Evolutionary conservation across 2,113 vertebrate species (phyloP), one percentile per base, ranked within the genome.

Genomic region (Stegostoma tigrinum): DNA sequence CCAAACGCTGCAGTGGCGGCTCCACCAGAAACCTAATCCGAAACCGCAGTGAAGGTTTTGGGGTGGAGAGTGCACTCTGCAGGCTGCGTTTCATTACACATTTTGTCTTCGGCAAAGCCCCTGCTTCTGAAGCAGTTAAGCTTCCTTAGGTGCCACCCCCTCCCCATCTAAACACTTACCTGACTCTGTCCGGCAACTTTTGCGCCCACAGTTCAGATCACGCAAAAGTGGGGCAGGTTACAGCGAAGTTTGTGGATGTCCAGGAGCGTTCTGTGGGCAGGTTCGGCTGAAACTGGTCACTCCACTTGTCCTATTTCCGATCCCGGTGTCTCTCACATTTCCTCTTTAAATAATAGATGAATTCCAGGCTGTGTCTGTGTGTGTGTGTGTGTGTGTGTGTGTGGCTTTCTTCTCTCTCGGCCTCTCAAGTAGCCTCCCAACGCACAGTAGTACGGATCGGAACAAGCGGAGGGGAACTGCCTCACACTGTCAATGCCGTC

Each of bases 281-380:
- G 30, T 5, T 61, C 52, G 12, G 12, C 34, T 34, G 85, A 64
- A n/a, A 38, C 19, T 93, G 55, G 23, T 61, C 61, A 93, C 14
- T 93, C 34, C 89, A n/a, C 89, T 91, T 14, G n/a, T 17, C 17
- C 38, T 45, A 21, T 64, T 66, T 38, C 34, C 52, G 87, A 61
- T 90, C 87, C 87, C 30, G 4, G 30, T 91, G 4, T 90, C 19
- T 38, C 34, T 91, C 7, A 34, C 27, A 34, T 38, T 67, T 45
- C 38, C 38, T 4, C 38, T 83, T 45, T 83, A n/a, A 93, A 93
- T 93, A 93, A 93, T 91, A 17, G 64, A 91, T 91, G 89, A 66
- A 91, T 38, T 17, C 55, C 89, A 64, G 89, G 89, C 55, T 23
- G 34, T 19, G 55, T 23, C 48, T 30, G 27, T 34, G 87, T 10